Base-by-base conservation (phyloP, 1,140 invertebrate genomes). In the Drosophila micromelanica region DNA sequence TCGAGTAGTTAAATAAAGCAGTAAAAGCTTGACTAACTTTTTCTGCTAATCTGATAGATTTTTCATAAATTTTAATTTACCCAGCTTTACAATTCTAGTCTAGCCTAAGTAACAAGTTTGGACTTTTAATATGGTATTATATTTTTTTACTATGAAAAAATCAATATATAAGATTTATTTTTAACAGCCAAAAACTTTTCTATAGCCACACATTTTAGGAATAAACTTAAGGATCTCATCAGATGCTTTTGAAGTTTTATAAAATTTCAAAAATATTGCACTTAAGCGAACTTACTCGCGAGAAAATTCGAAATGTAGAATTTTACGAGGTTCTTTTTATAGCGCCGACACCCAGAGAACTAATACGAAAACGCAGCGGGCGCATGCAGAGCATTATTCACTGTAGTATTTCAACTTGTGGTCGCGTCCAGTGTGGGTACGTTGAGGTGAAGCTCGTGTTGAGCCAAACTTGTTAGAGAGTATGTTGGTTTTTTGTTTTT, bases 251-350 rank as follows among this genome's bases (percentile, higher is more conserved):
- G 27, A 32, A 15, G 7, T 46, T 60, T 46, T 32, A 46, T 20
- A 48, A 60, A 48, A 60, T 48, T 32, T 60, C 2, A 37, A 37
- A 60, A 60, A 60, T 48, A 2, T 46, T 46, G 55, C 64, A 59
- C 55, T 68, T 23, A 59, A 42, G 45, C 8, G 40, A 32, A 32
- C 42, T 46, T 35, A 7, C 17, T 11, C 4, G 5, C 5, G 15
- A 46, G 30, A 15, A 17, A 2, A 60, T 12, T 20, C 27, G 13
- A 60, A 35, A 46, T 37, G 51, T 49, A 51, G 42, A 62, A 59
- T 75, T 84, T 84, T 76, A 84, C 67, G 80, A 80, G 70, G 72
- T 62, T 38, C 54, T 78, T 82, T 82, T 84, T 82, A 73, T 81
- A 85, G 75, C 49, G 52, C 51, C 61, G 17, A 37, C 62, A 37